Base-by-base conservation (phyloP, 2,888 invertebrate species). In the Apotomis betuletana region DNA sequence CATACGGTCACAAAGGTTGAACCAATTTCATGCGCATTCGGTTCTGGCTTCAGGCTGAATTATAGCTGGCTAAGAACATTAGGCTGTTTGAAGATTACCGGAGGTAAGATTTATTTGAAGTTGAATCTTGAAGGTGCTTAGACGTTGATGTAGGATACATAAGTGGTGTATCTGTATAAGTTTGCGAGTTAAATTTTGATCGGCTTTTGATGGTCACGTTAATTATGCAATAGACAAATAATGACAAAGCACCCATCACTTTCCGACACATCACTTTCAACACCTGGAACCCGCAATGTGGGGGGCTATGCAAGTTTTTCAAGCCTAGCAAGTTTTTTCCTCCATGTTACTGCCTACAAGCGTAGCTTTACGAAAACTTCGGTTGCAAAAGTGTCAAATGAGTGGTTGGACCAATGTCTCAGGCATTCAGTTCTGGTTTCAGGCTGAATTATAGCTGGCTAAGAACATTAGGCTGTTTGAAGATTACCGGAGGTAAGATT, bases 81-180 rank as follows among this genome's bases (percentile, higher is more conserved):
- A 72, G 75, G 41, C 63, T 36, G 67, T 80, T 80, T 78, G 77
- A 77, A 78, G 81, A 83, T 84, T 80, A 84, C 80, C 76, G 70
- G 54, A 74, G 78, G 77, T 71, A 77, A 81, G 82, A 82, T 84
- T 83, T 84, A 82, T 84, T 81, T 80, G 79, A 80, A 80, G 80
- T 77, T 65, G 52, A 74, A 75, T 69, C 75, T 52, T 61, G 64
- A 64, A 60, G 75, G 67, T 75, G 70, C 69, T 72, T 60, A 38
- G 13, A 36, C 67, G 68, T 49, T 70, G 77, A 76, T 71, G 75
- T 72, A 52, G 55, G 65, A 67, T 62, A 10, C 41, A 61, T 70
- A 76, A 64, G 58, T 61, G 68, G 67, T 62, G 74, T 46, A 0
- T 13, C 59, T 54, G 36, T n/a, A 36, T 62, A 49, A 36, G n/a